A percentile compares a stretch with the other conserved stretches of the same genome.
These are phyloP conservation scores for Laticauda colubrina DNA, from an alignment of 2,113 vertebrate species.

Conservation along the genomic window DNA sequence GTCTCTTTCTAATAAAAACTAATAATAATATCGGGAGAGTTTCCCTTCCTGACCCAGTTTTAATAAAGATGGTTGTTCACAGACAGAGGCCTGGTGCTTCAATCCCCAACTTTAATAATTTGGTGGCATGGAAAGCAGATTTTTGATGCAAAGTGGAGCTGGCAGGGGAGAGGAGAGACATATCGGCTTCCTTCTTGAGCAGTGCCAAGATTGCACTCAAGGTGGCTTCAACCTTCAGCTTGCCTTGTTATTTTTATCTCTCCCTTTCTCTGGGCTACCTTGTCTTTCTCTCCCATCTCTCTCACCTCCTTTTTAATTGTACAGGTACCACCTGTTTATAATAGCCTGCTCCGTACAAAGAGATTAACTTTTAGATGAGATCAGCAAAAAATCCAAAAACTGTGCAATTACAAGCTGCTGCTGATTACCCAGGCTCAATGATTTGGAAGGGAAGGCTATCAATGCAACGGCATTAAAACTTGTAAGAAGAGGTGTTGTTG, in stretches of 20 bases:
- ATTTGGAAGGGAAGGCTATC: neutral
- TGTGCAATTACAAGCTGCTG: neutral
- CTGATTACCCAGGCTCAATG: neutral
- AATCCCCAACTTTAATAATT: conserved; percentile 73
- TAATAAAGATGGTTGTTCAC: conserved; percentile 28
- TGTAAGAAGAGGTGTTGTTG: neutral
- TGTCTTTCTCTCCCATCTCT: neutral
- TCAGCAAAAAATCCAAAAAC: neutral
- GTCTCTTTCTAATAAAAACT: conserved; percentile 10
- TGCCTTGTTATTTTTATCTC: conserved; percentile 34
- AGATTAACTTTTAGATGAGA: no score
- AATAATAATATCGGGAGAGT: conserved; percentile 4
- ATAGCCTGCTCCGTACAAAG: neutral
- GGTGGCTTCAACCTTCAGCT: conserved; percentile 70
- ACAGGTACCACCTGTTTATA: neutral
- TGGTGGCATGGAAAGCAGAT: conserved; percentile 68
- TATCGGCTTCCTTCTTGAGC: conserved; percentile 45
- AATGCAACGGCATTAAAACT: neutral
- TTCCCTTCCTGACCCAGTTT: conserved; percentile 69
- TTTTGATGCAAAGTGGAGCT: conserved; percentile 74
- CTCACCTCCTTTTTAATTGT: conserved; percentile 47
- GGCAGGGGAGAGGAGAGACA: conserved; percentile 65
- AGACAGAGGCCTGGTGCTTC: conserved; percentile 12
- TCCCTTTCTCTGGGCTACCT: no score
- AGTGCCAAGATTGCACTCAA: conserved; percentile 66